Percentiles rank a stretch among this genome's conserved stretches.
Conservation (phyloP, 2,113 vertebrate species). For the Trachemys scripta region DNA sequence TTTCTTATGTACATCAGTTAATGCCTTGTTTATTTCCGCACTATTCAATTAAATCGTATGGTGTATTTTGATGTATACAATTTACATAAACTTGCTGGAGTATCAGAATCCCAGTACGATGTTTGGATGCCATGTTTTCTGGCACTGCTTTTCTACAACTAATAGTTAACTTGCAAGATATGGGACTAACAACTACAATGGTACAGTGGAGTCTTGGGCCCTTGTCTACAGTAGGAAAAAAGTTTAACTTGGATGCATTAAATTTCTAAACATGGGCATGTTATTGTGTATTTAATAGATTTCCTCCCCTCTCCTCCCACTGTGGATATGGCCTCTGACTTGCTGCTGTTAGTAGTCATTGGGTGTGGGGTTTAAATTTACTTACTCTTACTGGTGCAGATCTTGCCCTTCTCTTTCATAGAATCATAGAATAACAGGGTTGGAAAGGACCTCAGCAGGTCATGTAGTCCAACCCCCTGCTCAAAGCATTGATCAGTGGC, state of each 20-base stretch:
- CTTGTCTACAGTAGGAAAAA: background rate
- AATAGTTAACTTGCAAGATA: background rate
- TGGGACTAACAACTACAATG: background rate
- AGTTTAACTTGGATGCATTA: background rate
- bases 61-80: background rate
- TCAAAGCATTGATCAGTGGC: background rate
- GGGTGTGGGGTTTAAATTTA: background rate
- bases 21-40: background rate
- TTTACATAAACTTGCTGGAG: background rate
- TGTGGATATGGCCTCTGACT: background rate
- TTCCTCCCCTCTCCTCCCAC: rapidly evolving
- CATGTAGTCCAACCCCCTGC: too few relatives aligned
- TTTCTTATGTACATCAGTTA: background rate
- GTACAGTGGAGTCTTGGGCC: background rate
- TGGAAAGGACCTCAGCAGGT: too few relatives aligned
- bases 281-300: background rate
- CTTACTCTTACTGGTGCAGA: background rate
- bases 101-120: background rate
- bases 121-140: background rate
- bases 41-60: background rate
- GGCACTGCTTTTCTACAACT: background rate
- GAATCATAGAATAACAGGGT: too few relatives aligned
- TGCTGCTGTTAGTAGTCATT: background rate
- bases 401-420: background rate
- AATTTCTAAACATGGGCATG: background rate